A percentile compares a stretch with the other conserved stretches of the same genome.
Evolutionary conservation across 2,797 vertebrate genomes (phyloP).

Genomic region (Myripristis jacobus): DNA sequence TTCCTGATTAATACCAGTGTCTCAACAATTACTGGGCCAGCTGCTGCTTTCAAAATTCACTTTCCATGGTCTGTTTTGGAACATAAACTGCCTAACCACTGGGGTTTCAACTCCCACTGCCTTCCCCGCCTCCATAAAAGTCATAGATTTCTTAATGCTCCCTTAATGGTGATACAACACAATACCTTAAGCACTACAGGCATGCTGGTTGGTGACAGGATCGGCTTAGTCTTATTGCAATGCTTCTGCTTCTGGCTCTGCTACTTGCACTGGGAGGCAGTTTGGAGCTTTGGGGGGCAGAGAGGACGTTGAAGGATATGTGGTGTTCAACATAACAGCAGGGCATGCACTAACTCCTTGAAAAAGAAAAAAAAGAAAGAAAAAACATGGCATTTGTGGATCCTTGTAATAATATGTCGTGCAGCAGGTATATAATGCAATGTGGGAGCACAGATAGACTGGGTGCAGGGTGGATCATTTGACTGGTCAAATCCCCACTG

Average conservation of each 20-base stretch:
- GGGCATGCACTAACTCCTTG: conserved; percentile 32
- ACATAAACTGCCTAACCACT: conserved; percentile 4
- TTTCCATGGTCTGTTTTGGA: conserved; percentile 28
- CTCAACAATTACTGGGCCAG: conserved; percentile 49
- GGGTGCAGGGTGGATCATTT: not conserved
- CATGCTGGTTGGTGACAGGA: conserved; percentile 11
- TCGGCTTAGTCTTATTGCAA: conserved; percentile 5
- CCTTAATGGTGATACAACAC: conserved; percentile 6
- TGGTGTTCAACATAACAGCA: conserved; percentile 39
- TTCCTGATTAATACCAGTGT: conserved; percentile 38
- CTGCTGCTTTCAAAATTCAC: conserved; percentile 37
- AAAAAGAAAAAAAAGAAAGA: conserved; percentile 40
- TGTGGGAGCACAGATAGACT: too few species aligned
- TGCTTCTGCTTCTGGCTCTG: conserved; percentile 30
- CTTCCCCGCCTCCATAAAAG: not conserved
- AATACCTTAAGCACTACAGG: not conserved
- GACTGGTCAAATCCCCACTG: not conserved
- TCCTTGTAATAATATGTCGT: too few species aligned
- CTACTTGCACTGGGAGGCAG: conserved; percentile 18
- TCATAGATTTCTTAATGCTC: not conserved
- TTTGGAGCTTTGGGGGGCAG: conserved; percentile 16
- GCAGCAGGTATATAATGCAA: too few species aligned
- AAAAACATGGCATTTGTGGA: conserved; percentile 47
- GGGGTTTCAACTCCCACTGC: not conserved
- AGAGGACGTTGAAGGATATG: conserved; percentile 40